Conservation (phyloP, 2,113 vertebrate genomes). For the Coptodon rendalli region DNA sequence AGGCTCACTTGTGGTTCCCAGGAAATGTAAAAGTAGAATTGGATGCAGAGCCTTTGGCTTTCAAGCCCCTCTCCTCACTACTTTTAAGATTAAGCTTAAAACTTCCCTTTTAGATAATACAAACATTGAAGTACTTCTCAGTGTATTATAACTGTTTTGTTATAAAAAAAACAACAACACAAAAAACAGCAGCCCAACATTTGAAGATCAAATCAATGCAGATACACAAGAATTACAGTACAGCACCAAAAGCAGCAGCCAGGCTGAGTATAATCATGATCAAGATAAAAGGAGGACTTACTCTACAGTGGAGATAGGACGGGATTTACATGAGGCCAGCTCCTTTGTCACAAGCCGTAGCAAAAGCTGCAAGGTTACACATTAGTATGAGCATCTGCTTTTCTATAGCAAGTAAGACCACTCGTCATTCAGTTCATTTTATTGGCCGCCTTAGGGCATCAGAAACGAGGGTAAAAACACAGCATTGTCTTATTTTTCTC, state of each 20-base stretch:
- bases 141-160: background rate
- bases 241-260: background rate
- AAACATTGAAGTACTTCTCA: background rate
- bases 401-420: background rate
- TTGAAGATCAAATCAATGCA: background rate
- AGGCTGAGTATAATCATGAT: background rate
- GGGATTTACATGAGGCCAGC: slow-evolving; percentile 41
- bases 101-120: background rate
- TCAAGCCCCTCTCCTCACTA: background rate
- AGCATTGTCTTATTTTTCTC: background rate
- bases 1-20: background rate
- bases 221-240: background rate
- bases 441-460: background rate
- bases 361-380: slow-evolving; percentile 46
- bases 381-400: background rate
- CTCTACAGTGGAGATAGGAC: slow-evolving; percentile 51
- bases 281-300: slow-evolving; percentile 37
- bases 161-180: background rate
- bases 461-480: background rate
- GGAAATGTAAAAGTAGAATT: background rate
- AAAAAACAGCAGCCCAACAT: background rate
- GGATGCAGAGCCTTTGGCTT: background rate
- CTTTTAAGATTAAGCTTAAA: background rate
- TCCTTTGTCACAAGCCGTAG: slow-evolving; percentile 68
- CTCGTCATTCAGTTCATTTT: background rate